Conservation (phyloP, 2,113 vertebrate species). For the Orycteropus afer region DNA sequence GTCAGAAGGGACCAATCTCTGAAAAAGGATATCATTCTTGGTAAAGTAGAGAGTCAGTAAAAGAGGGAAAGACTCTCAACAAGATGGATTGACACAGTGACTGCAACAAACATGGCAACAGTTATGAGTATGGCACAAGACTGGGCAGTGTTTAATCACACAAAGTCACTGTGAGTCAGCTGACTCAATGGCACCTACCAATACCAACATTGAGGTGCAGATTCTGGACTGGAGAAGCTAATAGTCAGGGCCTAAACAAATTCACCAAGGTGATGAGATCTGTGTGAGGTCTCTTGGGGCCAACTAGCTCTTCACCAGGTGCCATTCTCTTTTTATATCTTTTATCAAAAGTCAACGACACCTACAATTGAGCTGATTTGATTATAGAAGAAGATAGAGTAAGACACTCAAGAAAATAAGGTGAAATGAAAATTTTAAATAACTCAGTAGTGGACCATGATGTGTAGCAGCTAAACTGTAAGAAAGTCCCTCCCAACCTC, state of each 20-base stretch:
- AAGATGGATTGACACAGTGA: no score
- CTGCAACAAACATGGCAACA: no score
- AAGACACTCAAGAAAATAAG: neutral
- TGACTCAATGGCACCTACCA: no score
- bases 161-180: no score
- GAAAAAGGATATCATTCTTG: no score
- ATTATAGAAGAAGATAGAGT: neutral
- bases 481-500: accelerated
- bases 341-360: neutral
- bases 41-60: no score
- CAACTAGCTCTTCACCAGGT: neutral
- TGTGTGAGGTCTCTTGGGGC: neutral
- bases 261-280: neutral
- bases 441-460: neutral
- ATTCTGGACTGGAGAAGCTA: neutral
- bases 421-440: neutral
- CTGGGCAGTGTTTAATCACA: no score
- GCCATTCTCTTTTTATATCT: neutral
- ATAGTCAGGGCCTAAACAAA: neutral
- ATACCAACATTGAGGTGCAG: neutral
- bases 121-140: no score
- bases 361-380: neutral
- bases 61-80: no score
- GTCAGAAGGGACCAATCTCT: no score
- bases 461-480: neutral